Evolutionary conservation across 2,888 invertebrate species (phyloP).

Genomic region (Drosophila pegasa): DNA sequence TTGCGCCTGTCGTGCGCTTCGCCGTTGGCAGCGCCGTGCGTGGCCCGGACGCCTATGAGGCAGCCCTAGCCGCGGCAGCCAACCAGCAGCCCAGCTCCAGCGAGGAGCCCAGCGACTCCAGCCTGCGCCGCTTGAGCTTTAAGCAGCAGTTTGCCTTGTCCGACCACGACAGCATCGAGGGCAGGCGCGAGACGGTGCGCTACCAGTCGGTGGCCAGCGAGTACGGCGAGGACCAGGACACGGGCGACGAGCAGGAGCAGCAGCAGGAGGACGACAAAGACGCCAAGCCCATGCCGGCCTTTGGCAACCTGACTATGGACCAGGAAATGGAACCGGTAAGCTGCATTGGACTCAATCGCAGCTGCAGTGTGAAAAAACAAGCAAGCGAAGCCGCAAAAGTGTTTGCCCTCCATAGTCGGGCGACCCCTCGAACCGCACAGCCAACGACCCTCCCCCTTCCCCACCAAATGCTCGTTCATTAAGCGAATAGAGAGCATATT

Average conservation of each 20-base stretch:
- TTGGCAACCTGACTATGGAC: constrained; percentile 84
- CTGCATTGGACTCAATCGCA: constrained; percentile 23
- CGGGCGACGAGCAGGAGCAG: constrained; percentile 30
- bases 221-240: constrained; percentile 84
- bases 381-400: constrained; percentile 68
- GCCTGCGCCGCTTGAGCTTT: constrained; percentile 86
- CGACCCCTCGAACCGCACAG: background rate
- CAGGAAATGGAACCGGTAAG: constrained; percentile 84
- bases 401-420: constrained; percentile 23
- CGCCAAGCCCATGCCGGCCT: constrained; percentile 85
- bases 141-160: constrained; percentile 85
- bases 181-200: constrained; percentile 71
- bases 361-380: constrained; percentile 20
- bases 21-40: constrained; percentile 83
- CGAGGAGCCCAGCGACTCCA: constrained; percentile 83
- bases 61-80: constrained; percentile 53
- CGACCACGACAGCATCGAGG: constrained; percentile 86
- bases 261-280: background rate
- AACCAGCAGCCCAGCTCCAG: constrained; percentile 68
- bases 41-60: constrained; percentile 60
- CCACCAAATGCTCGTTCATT: background rate
- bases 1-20: constrained; percentile 67
- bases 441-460: background rate
- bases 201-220: constrained; percentile 83
- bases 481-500: background rate